Conservation (phyloP, 1,140 invertebrate species). For the Geopemphigus sp. region DNA sequence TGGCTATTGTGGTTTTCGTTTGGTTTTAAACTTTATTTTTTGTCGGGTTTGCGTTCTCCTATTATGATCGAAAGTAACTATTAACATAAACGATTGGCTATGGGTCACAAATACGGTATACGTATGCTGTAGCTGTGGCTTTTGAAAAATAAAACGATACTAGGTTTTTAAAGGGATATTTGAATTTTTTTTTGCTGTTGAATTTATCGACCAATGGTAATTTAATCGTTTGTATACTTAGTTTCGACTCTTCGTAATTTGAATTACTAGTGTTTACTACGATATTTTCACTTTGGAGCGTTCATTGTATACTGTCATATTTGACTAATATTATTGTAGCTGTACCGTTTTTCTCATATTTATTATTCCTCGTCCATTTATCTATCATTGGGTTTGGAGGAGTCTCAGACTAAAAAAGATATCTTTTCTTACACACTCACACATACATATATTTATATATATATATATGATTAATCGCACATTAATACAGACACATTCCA, state of each 20-base stretch:
- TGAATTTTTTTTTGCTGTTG: not conserved
- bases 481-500: slow-evolving; percentile 47
- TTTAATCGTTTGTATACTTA: not conserved
- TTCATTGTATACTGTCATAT: slow-evolving; percentile 1
- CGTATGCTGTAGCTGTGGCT: no score
- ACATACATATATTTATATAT: not conserved
- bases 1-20: no score
- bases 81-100: no score
- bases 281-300: not conserved
- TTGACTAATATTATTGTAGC: not conserved
- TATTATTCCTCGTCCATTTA: slow-evolving; percentile 27
- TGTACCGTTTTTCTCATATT: not conserved
- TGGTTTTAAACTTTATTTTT: no score
- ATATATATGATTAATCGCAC: slow-evolving; percentile 38
- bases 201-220: not conserved
- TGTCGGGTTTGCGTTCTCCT: no score
- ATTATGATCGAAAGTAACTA: no score
- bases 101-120: no score
- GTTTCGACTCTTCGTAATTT: not conserved
- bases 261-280: not conserved
- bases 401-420: slow-evolving; percentile 16
- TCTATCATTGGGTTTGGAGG: slow-evolving; percentile 6
- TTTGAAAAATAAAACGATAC: no score
- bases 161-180: not conserved
- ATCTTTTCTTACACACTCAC: not conserved